Evolutionary conservation across 2,888 invertebrate species (phyloP), one percentile per base, ranked within the genome.

Genomic region (Lymantria dispar): DNA sequence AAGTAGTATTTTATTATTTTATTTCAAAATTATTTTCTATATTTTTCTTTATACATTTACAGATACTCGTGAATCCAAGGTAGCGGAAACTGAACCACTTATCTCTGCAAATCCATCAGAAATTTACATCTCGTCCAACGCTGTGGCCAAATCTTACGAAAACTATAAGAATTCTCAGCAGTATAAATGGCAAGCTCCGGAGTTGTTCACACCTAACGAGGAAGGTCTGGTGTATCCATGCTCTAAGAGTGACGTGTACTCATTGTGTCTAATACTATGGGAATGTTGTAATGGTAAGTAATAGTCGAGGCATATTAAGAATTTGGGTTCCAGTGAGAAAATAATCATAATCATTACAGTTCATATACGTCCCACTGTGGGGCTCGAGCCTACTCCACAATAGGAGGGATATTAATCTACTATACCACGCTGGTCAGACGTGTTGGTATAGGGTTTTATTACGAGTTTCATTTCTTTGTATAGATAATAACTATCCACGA

Each of bases 121-220:
- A 37, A 74, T 75, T 0, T 86, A 86, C 51, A 50, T 86, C 5
- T 58, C 67, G 0, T 44, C 64, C 2, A 72, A 83, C 46, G 77
- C 81, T 0, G 77, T 84, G 0, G 48, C 69, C 0, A 87, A 82
- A 50, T 62, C 74, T 3, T 85, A 85, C 55, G 68, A 71, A 9
- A 37, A 43, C 0, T 87, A 85, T 47, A 58, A 67, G 8, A 60
- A 65, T 11, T 76, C 80, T 0, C 78, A 80, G 14, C 49, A 68
- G 12, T 90, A 78, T 60, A 75, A 82, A 13, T 92, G 91, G 91
- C 88, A 86, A 10, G 89, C 91, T 0, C 91, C 91, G 0, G 91
- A 92, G 58, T 50, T 91, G 58, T 92, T 87, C 54, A 70, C 69
- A 3, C 80, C 86, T 0, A 78, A 79, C 30, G 83, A 78, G 0